A percentile compares a stretch with the other conserved stretches of the same genome.
phyloP scores from a whole-genome alignment of 2,888 invertebrate genomes.

The Trichopria drosophilae region DNA sequence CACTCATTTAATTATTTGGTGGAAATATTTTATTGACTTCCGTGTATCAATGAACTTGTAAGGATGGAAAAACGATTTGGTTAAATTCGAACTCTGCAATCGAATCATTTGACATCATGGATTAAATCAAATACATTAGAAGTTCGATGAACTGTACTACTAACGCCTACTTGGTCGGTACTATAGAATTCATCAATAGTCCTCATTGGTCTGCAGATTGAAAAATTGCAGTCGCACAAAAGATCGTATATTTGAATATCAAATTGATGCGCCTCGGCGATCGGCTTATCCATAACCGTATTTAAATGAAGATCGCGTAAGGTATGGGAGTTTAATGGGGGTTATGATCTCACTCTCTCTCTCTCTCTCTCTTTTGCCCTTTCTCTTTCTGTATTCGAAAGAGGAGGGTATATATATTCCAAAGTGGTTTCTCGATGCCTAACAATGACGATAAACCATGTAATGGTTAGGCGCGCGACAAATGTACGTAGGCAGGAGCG shows the following conservation, averaged over 20 bases:
- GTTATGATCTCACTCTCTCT: conserved; percentile 36
- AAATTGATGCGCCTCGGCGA: conserved; percentile 51
- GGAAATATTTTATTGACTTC: too few species aligned
- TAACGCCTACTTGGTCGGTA: too few species aligned
- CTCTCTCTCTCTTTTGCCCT: conserved; percentile 28
- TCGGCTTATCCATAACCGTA: conserved; percentile 58
- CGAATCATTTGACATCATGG: too few species aligned
- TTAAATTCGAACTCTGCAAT: too few species aligned
- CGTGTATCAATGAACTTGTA: too few species aligned
- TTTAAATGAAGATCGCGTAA: conserved; percentile 58
- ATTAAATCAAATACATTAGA: too few species aligned
- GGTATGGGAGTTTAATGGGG: conserved; percentile 51
- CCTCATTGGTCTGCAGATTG: conserved; percentile 46
- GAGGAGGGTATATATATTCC: conserved; percentile 25
- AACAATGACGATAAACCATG: conserved; percentile 55
- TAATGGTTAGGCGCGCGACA: conserved; percentile 54
- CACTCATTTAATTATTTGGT: too few species aligned
- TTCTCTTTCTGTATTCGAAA: conserved; percentile 23
- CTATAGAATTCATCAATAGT: too few species aligned
- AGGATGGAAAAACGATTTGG: too few species aligned
- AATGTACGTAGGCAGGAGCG: conserved; percentile 46
- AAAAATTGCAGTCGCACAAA: conserved; percentile 52
- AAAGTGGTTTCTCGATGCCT: conserved; percentile 39
- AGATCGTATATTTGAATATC: conserved; percentile 57
- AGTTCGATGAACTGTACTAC: too few species aligned